Percentiles rank a stretch among this genome's conserved stretches.
phyloP scores from a whole-genome alignment of 2,888 invertebrate genomes.

The Drosophila kuntzei region DNA sequence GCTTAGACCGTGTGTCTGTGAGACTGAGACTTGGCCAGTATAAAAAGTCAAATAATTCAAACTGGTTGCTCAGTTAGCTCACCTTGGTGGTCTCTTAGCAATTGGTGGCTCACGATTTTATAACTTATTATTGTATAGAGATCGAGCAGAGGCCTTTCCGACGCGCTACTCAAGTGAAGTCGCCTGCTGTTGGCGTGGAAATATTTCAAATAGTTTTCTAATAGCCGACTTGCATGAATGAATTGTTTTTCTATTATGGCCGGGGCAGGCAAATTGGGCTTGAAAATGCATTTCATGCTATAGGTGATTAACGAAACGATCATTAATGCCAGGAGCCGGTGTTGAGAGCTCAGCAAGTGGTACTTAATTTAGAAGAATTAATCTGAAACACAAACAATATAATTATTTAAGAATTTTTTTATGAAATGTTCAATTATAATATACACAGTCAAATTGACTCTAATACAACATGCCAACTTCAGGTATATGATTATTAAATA shows the following conservation, averaged over 20 bases:
- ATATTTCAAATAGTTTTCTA: slow-evolving; percentile 79
- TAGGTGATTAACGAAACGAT: slow-evolving; percentile 53
- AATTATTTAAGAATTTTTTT: slow-evolving; percentile 33
- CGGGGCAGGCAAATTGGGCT: slow-evolving; percentile 33
- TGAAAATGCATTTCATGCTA: slow-evolving; percentile 61
- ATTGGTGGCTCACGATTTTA: slow-evolving; percentile 71
- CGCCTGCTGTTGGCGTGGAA: slow-evolving; percentile 57
- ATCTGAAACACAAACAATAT: slow-evolving; percentile 11
- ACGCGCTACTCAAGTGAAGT: slow-evolving; percentile 28
- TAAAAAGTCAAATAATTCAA: slow-evolving; percentile 50
- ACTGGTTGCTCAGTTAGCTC: slow-evolving; percentile 58
- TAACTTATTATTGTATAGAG: slow-evolving; percentile 45
- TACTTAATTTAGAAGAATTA: slow-evolving; percentile 16
- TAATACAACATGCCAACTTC: not conserved
- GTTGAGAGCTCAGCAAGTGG: slow-evolving; percentile 18
- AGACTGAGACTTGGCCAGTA: slow-evolving; percentile 15
- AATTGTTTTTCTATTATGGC: slow-evolving; percentile 56
- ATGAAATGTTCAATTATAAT: slow-evolving; percentile 13
- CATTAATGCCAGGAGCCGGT: slow-evolving; percentile 29
- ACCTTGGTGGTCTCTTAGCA: slow-evolving; percentile 69
- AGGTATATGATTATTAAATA: not conserved
- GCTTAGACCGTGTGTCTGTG: slow-evolving; percentile 13
- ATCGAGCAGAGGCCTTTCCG: slow-evolving; percentile 26
- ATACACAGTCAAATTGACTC: not conserved
- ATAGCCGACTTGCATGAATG: slow-evolving; percentile 66